A percentile compares a stretch with the other conserved stretches of the same genome.
These are phyloP conservation scores for Sturnira hondurensis DNA, from an alignment of 2,113 vertebrate genomes.

Conservation along the genomic window DNA sequence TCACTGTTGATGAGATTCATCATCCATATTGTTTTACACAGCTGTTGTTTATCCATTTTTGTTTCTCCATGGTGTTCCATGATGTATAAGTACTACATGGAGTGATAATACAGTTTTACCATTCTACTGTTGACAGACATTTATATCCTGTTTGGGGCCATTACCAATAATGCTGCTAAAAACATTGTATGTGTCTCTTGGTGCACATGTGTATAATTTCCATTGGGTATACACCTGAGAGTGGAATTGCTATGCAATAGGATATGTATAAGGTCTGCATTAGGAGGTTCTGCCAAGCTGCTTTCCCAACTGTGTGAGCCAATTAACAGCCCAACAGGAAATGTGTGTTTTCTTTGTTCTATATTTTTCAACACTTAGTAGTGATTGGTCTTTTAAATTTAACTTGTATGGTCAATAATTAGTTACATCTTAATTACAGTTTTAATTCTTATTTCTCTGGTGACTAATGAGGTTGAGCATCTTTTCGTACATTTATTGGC, in stretches of 20 bases:
- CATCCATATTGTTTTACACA: background rate
- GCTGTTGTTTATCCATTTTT: background rate
- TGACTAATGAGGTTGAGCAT: background rate
- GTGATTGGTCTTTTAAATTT: background rate
- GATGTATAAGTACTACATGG: background rate
- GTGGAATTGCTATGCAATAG: background rate
- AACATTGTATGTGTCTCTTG: background rate
- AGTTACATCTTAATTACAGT: background rate
- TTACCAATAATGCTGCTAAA: background rate
- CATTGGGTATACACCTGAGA: background rate
- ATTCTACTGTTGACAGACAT: background rate
- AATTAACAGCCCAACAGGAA: background rate
- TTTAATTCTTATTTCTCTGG: background rate
- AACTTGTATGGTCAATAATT: background rate
- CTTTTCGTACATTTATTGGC: background rate
- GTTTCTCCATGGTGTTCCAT: background rate
- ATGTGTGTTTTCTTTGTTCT: background rate
- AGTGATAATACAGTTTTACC: background rate
- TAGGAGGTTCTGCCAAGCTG: background rate
- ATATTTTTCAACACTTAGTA: background rate
- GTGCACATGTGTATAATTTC: background rate
- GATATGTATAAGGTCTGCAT: background rate
- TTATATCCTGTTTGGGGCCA: background rate
- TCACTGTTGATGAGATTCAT: background rate
- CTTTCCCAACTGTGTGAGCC: background rate